Evolutionary conservation across 2,888 invertebrate genomes (phyloP), one percentile per base, ranked within the genome.

Genomic region (Osedax fenrisi): DNA sequence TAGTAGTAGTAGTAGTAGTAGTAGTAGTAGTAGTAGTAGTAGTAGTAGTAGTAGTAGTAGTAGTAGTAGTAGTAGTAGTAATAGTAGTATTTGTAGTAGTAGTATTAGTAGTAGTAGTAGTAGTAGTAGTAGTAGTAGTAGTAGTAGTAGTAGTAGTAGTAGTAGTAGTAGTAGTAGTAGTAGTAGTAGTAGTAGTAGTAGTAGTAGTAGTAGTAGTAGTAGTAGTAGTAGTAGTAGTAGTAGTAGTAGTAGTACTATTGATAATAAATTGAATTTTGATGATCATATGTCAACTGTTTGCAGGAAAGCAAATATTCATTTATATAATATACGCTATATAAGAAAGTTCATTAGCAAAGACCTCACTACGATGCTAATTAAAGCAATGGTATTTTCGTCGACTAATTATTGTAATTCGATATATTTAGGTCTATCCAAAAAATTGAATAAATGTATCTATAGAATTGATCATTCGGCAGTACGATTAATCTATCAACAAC

Each of bases 31-130:
- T 64, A 1, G 13, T 64, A 1, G 13, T 64, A 1, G 13, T 64
- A 1, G 13, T 64, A 1, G 13, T 64, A 1, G 13, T 64, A 1
- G 13, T 64, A 41, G 5, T 41, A 41, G 5, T 41, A 41, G 5
- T 41, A 41, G 5, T 41, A 41, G 5, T 41, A 41, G 10, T 41
- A 41, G 5, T 41, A 41, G 5, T 41, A 73, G 25, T 73, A 73
- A n/a, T 73, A 74, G 22, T 73, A 74, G 22, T 73, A 74, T 23
- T 73, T 72, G 22, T 73, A 74, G 22, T 73, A 74, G 22, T 74
- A 74, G 22, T 74, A 41, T 17, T 41, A 41, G 5, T 41, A 41
- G 10, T 41, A 41, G 5, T 41, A 41, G 10, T 41, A 41, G 5
- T 41, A 41, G 10, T 41, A 41, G 5, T 41, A 41, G 10, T 41